Evolutionary conservation across 2,888 invertebrate genomes (phyloP).

Genomic region (Neoscelio sp.): DNA sequence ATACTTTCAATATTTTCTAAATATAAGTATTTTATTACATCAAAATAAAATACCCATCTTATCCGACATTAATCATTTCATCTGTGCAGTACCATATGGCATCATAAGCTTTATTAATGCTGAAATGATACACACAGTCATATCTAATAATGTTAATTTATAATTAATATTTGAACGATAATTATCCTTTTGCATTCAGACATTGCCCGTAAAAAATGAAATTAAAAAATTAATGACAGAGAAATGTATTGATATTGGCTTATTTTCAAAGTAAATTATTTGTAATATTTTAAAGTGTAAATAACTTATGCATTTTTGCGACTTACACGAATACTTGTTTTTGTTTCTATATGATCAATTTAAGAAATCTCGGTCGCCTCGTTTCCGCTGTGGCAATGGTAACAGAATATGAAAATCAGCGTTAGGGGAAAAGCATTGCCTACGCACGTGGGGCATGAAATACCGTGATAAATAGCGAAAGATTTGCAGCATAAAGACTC

Average conservation of each 20-base stretch:
- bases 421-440: constrained; percentile 64
- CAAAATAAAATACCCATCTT: too few relatives aligned
- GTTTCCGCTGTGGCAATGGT: constrained; percentile 69
- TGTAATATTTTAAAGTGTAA: too few relatives aligned
- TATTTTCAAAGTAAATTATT: too few relatives aligned
- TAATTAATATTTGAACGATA: constrained; percentile 8
- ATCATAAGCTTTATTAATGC: too few relatives aligned
- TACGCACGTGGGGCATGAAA: constrained; percentile 64
- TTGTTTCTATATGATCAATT: constrained; percentile 73
- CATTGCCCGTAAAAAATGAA: too few relatives aligned
- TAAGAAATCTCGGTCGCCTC: constrained; percentile 74
- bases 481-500: constrained; percentile 78
- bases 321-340: constrained; percentile 47
- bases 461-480: constrained; percentile 79
- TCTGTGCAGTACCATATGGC: too few relatives aligned
- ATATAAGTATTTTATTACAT: too few relatives aligned
- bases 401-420: constrained; percentile 74
- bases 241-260: constrained; percentile 17
- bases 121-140: background rate
- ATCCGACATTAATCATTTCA: too few relatives aligned
- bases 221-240: too few relatives aligned
- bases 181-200: background rate
- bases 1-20: too few relatives aligned
- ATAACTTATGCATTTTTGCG: too few relatives aligned
- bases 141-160: background rate